Conservation (phyloP, 2,797 vertebrate species). For the Leptoclinus maculatus region DNA sequence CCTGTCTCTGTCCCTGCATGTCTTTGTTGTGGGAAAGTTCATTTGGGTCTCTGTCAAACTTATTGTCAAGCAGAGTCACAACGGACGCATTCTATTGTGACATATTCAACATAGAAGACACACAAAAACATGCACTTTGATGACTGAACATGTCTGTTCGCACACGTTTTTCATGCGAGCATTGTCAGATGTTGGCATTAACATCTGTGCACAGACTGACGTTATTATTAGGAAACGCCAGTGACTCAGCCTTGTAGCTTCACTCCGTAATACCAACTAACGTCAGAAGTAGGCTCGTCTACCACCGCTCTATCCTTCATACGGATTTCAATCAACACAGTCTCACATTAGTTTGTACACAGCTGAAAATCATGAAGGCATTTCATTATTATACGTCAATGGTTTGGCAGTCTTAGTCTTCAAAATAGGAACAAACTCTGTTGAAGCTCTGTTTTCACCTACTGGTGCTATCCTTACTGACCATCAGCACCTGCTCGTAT, state of each 20-base stretch:
- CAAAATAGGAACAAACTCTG: neutral
- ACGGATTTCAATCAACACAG: slow-evolving; percentile 3
- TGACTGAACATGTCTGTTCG: neutral
- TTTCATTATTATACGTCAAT: neutral
- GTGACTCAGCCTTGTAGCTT: slow-evolving; percentile 38
- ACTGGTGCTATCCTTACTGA: neutral
- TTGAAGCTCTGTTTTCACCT: neutral
- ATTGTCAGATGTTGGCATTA: neutral
- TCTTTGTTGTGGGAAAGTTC: slow-evolving; percentile 48
- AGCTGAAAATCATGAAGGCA: neutral
- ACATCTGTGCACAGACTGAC: slow-evolving; percentile 9
- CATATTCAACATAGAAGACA: slow-evolving; percentile 29
- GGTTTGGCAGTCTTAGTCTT: neutral
- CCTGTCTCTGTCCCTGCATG: slow-evolving; percentile 6
- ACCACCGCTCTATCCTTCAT: neutral
- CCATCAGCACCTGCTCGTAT: slow-evolving; percentile 5
- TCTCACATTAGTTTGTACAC: neutral
- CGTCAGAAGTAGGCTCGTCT: slow-evolving; percentile 18
- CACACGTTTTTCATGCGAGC: neutral
- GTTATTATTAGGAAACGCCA: slow-evolving; percentile 27
- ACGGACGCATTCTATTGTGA: slow-evolving; percentile 34
- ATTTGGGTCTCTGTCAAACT: slow-evolving; percentile 51
- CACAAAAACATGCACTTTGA: slow-evolving; percentile 13
- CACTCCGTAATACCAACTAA: neutral
- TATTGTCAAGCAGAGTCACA: slow-evolving; percentile 44